phyloP scores from a whole-genome alignment of 2,797 vertebrate species.

The Glyptemys insculpta region DNA sequence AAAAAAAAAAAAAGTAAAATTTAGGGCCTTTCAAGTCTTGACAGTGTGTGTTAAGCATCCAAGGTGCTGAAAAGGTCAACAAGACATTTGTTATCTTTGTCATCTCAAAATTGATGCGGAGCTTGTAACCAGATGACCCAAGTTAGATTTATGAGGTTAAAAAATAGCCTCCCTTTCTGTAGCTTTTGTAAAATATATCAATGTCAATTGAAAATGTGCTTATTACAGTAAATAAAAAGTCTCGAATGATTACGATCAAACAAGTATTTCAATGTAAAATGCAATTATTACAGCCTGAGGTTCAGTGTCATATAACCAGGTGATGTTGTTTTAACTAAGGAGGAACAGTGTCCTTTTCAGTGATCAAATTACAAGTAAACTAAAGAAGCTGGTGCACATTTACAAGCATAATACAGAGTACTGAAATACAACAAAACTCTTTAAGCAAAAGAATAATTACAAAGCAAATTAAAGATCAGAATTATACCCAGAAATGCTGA shows the following conservation, averaged over 20 bases:
- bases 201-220: neutral
- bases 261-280: neutral
- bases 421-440: neutral
- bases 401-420: neutral
- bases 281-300: neutral
- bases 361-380: neutral
- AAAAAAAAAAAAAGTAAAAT: neutral
- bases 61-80: neutral
- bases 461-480: neutral
- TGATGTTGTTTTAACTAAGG: neutral
- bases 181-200: neutral
- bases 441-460: neutral
- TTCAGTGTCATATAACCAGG: neutral
- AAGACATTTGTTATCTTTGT: neutral
- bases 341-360: neutral
- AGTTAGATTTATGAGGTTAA: neutral
- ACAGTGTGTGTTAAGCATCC: neutral
- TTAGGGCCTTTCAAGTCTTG: neutral
- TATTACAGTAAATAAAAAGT: neutral
- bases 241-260: neutral
- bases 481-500: neutral
- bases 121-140: neutral
- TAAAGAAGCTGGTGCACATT: neutral
- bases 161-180: neutral
- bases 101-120: neutral